Base-by-base conservation (phyloP, 2,797 vertebrate species). In the Tympanoctomys barrerae region DNA sequence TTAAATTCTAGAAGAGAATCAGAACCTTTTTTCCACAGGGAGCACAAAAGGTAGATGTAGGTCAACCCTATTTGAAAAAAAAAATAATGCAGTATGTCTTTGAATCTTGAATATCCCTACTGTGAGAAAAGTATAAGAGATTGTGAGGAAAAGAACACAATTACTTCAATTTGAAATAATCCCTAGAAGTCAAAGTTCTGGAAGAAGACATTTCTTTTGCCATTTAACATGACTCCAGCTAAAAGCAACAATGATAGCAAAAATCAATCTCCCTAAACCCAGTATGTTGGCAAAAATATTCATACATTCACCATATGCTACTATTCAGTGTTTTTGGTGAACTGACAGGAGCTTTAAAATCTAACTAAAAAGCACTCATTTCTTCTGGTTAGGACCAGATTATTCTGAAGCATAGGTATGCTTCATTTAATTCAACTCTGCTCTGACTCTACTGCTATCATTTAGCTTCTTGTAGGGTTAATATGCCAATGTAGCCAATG, bases 281-380 rank as follows among this genome's bases (percentile, higher is more conserved):
- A 75, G 54, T 21, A 3, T 66, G 68, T 6, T 49, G 77, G 26
- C 7, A 87, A 84, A 90, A 68, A 71, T 92, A 90, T 79, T 57
- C 92, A 19, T 62, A 88, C 86, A 94, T 83, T 14, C 31, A 81
- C 11, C 4, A 82, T 81, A 61, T 89, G 42, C 4, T 49, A 57
- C 61, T 71, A 79, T 33, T 86, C 57, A 91, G 9, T 61, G 8
- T 79, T 68, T 82, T 49, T 85, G 75, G 57, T 33, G 84, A 86
- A 93, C n/a, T 68, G 24, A 85, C 33, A 5, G 11, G 8, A 86
- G 49, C 21, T 94, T 94, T 87, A 92, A 94, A 71, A 90, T 66
- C 21, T 84, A 84, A 87, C 0, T 64, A 77, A 61, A 91, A 93
- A 91, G 21, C 19, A 80, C 19, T 83, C 39, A 79, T 87, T 42